Evolutionary conservation across 2,113 vertebrate genomes (phyloP), one percentile per base, ranked within the genome.

Genomic region (Phrynosoma platyrhinos): DNA sequence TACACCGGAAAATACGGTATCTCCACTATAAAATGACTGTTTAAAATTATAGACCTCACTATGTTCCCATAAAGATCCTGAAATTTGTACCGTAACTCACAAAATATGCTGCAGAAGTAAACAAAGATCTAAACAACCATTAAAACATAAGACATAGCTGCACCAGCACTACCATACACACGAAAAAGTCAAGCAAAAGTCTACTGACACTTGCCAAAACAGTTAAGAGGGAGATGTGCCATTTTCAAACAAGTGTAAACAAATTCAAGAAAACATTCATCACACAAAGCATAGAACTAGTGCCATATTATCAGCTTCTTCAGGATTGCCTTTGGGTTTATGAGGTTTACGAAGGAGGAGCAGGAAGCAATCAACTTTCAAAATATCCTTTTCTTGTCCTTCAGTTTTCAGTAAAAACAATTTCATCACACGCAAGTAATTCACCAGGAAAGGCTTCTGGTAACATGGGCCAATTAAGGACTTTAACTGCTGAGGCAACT

Each of bases 11-110:
- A 36, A 36, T 36, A 36, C 36, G 2, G 36, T 36, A 47, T 77
- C 89, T 79, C 75, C 85, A 72, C 40, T 66, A 25, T 75, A 84
- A 86, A 93, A 40, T 77, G 69, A 79, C 27, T 86, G 75, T 80
- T 83, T 77, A 91, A 90, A 79, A 87, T 20, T 1, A 13, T 0
- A 66, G 66, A 25, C 40, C 81, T 79, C 27, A 87, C 79, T 77
- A 30, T 42, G 82, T 18, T 89, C 16, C 68, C 53, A 93, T 81
- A 79, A 82, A 91, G 36, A 5, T 36, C 36, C 88, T 13, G 12
- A 58, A n/a, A 89, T 76, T 62, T 64, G 36, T 2, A 87, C 1
- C 55, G 30, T 30, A 53, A 82, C 1, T 91, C 42, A 32, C 53
- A 92, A 58, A 82, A 62, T 64, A 82, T 84, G 5, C 27, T 64